Conservation (phyloP, 2,888 invertebrate genomes). For the Scaptomyza parva region DNA sequence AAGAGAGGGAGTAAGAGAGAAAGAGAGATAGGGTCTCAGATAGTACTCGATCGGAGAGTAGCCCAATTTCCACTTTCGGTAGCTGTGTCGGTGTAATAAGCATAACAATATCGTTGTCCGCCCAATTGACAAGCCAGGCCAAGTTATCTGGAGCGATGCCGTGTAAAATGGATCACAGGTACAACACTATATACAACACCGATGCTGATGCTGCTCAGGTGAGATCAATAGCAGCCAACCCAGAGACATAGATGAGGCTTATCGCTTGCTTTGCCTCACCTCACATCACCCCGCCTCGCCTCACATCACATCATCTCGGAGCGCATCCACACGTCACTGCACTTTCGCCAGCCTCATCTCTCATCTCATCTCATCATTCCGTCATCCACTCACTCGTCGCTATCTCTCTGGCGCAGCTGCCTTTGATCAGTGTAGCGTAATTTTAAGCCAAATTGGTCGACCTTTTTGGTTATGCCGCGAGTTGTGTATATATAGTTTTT, state of each 20-base stretch:
- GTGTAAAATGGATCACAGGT: constrained; percentile 79
- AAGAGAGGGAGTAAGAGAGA: constrained; percentile 1
- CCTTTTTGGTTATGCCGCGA: constrained; percentile 61
- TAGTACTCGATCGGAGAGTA: constrained; percentile 14
- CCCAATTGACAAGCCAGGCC: constrained; percentile 77
- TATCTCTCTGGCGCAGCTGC: constrained; percentile 68
- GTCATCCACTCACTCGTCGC: constrained; percentile 43
- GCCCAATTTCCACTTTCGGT: constrained; percentile 63
- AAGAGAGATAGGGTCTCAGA: background rate
- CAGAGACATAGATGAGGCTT: constrained; percentile 65
- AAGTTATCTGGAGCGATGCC: constrained; percentile 69
- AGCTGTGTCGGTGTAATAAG: constrained; percentile 82
- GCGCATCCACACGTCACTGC: constrained; percentile 74
- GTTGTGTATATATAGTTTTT: constrained; percentile 1
- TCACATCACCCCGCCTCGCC: constrained; percentile 5
- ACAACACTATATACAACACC: constrained; percentile 18
- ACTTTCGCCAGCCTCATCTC: constrained; percentile 59
- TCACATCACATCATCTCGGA: constrained; percentile 24
- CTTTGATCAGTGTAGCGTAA: constrained; percentile 82
- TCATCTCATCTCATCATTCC: constrained; percentile 49
- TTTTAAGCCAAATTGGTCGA: constrained; percentile 81
- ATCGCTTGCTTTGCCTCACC: constrained; percentile 52
- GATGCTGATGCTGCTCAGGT: constrained; percentile 53
- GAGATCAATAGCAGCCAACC: constrained; percentile 81
- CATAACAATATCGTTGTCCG: constrained; percentile 83